Base-by-base conservation (phyloP, 1,140 invertebrate species). In the Epicauta chinensis region DNA sequence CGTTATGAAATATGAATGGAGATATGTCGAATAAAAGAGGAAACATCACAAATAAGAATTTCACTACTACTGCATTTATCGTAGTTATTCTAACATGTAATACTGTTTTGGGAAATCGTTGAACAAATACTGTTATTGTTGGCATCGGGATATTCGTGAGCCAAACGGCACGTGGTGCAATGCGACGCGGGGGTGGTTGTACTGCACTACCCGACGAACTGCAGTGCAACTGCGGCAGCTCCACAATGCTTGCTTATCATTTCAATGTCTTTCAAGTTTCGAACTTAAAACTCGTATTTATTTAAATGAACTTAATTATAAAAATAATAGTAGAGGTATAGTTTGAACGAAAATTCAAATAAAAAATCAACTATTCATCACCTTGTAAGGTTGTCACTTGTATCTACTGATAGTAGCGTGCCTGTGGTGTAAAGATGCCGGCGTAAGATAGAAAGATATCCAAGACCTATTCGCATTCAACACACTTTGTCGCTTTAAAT, bases 1-100 rank as follows among this genome's bases (percentile, higher is more conserved):
- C 59, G 61, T 61, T 63, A 63, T 53, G 53, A 57, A 56, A 61
- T 63, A 63, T 63, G 61, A 63, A 63, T 63, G 61, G 54, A 56
- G 16, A 43, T 30, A 42, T 16, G 40, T 37, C 15, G 44, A 56
- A 61, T 61, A 61, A 59, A 59, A 63, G 61, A 61, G 59, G 52
- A 52, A 23, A 43, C 38, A 36, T 16, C 23, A 42, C 15, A 39
- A 41, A 31, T 43, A 54, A 23, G 4, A 23, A 23, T 5, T 52
- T 34, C 23, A 45, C 23, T 30, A 44, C 55, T 46, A 23, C 37
- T 34, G 11, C 10, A 34, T 4, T 9, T 34, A 7, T 34, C 12
- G n/a, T 43, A 12, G 9, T 31, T 16, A 13, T 31, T n/a, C n/a
- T n/a, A n/a, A 30, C 29, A 29, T 3, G 15, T 4, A 2, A 11